Conservation (phyloP, 2,797 vertebrate species). For the Sardinella longiceps region DNA sequence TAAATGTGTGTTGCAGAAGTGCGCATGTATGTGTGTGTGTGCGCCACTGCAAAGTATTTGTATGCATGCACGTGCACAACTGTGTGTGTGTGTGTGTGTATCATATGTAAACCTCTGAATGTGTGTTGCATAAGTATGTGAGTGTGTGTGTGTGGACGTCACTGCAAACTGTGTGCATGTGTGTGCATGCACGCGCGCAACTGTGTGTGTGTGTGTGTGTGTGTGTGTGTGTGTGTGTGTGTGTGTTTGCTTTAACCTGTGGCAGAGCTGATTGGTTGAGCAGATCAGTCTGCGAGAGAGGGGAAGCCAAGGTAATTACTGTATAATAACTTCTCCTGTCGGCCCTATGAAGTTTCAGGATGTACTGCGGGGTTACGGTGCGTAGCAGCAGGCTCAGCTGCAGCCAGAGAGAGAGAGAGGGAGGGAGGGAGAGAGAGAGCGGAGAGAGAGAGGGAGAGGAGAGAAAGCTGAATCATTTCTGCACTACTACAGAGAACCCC, state of each 20-base stretch:
- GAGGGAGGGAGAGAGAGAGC: no score
- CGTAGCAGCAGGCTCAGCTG: neutral
- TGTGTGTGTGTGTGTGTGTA: slow-evolving; percentile 30
- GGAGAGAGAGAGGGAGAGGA: neutral
- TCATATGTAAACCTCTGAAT: neutral
- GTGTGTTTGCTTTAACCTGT: slow-evolving; percentile 7
- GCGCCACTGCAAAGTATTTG: no score
- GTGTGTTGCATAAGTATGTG: neutral
- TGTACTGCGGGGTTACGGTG: neutral
- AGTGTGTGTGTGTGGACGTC: neutral
- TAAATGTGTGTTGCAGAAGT: no score
- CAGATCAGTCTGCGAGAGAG: neutral
- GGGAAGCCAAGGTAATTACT: neutral
- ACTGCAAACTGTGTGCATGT: no score
- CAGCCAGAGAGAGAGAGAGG: neutral
- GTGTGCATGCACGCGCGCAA: neutral
- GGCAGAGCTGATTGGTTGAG: neutral
- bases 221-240: neutral
- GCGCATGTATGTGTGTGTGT: slow-evolving; percentile 1
- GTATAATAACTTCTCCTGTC: slow-evolving; percentile 18
- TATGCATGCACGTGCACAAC: no score
- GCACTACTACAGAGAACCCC: neutral
- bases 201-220: neutral
- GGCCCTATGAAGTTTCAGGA: slow-evolving; percentile 11
- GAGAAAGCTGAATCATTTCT: slow-evolving; percentile 15